A percentile compares a stretch with the other conserved stretches of the same genome.
Conservation (phyloP, 2,797 vertebrate genomes). For the Geranospiza caerulescens region DNA sequence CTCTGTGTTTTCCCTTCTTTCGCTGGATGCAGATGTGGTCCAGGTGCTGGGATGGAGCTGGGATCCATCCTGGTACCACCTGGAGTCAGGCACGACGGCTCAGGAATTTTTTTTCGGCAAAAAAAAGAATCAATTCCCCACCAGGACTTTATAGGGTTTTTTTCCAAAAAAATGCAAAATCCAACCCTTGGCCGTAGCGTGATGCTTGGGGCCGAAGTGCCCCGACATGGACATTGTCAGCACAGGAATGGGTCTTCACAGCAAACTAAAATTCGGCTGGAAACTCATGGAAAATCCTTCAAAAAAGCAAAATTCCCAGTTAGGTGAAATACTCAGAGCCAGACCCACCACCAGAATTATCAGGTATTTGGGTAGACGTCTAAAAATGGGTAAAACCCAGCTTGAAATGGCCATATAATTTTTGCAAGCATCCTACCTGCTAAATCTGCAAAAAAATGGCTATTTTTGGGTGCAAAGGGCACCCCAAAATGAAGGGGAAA, state of each 20-base stretch:
- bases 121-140: neutral
- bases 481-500: neutral
- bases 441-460: neutral
- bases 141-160: neutral
- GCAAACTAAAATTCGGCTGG: neutral
- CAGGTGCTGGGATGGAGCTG: neutral
- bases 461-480: accelerated
- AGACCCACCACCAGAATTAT: neutral
- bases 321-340: neutral
- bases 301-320: neutral
- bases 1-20: neutral
- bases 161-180: neutral
- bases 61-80: accelerated
- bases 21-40: neutral
- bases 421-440: too few species aligned
- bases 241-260: neutral
- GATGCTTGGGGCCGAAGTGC: neutral
- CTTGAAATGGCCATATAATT: accelerated
- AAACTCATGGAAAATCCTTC: neutral
- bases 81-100: accelerated
- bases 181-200: accelerated
- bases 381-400: accelerated
- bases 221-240: accelerated
- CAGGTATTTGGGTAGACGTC: neutral
- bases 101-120: too few species aligned